Percentiles rank a stretch among this genome's conserved stretches.
Evolutionary conservation across 2,888 invertebrate genomes (phyloP).

Genomic region (Andrena chrysosceles): DNA sequence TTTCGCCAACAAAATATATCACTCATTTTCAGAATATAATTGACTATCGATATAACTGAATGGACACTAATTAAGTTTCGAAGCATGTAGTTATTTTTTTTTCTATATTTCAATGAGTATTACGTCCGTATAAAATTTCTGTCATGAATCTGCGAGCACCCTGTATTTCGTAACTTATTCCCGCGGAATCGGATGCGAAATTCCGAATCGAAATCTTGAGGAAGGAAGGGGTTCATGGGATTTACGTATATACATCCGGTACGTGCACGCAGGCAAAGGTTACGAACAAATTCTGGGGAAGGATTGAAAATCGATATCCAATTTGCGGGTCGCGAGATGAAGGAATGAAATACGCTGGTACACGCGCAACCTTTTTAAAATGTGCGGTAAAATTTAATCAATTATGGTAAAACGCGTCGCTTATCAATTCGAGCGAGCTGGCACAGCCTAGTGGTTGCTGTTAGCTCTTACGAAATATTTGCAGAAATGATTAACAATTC

Average conservation of each 20-base stretch:
- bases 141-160: too few species aligned
- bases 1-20: too few species aligned
- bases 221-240: not conserved
- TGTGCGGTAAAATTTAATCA: slow-evolving; percentile 1
- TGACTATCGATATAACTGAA: too few species aligned
- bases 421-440: not conserved
- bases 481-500: too few species aligned
- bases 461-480: not conserved
- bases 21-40: too few species aligned
- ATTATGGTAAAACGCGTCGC: slow-evolving; percentile 1
- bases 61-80: too few species aligned
- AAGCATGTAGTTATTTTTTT: too few species aligned
- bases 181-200: slow-evolving; percentile 14
- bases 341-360: slow-evolving; percentile 9
- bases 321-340: slow-evolving; percentile 29
- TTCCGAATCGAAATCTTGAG: slow-evolving; percentile 12
- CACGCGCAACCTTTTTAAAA: slow-evolving; percentile 15
- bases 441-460: not conserved
- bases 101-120: too few species aligned
- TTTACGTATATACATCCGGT: slow-evolving; percentile 12
- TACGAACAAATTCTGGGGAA: slow-evolving; percentile 16
- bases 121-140: too few species aligned
- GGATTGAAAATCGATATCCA: slow-evolving; percentile 58
- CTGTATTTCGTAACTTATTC: slow-evolving; percentile 30
- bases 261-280: not conserved